Conservation (phyloP, 1,140 invertebrate species). For the Elymnias hypermnestra region DNA sequence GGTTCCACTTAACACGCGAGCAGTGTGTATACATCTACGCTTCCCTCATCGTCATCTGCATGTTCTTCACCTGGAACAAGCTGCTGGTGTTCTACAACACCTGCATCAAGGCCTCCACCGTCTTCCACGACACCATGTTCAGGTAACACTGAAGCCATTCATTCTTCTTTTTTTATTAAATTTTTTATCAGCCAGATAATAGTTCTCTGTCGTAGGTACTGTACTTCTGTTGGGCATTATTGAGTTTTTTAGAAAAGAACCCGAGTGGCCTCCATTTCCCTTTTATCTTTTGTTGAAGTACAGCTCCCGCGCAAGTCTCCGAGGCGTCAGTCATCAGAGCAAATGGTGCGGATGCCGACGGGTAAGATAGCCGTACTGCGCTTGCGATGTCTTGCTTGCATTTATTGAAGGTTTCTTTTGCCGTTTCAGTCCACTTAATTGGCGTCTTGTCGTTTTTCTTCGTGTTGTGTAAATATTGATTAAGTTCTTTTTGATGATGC, state of each 20-base stretch:
- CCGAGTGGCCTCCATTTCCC: slow-evolving; percentile 8
- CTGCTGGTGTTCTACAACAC: slow-evolving; percentile 81
- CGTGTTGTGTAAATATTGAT: not conserved
- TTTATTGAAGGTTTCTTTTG: not conserved
- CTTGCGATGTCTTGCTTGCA: not conserved
- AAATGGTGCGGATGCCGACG: not conserved
- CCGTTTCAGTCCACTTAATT: not conserved
- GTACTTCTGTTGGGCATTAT: too few relatives aligned
- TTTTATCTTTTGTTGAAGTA: not conserved
- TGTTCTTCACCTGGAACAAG: slow-evolving; percentile 70
- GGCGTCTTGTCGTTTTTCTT: not conserved
- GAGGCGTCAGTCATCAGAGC: slow-evolving; percentile 3
- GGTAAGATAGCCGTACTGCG: not conserved
- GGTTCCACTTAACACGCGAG: slow-evolving; percentile 53
- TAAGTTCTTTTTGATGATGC: too few relatives aligned
- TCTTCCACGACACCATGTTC: slow-evolving; percentile 89
- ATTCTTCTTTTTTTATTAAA: too few relatives aligned
- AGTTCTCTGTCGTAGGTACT: too few relatives aligned
- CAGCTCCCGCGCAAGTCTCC: not conserved
- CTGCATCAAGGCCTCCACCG: slow-evolving; percentile 84
- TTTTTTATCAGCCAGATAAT: too few relatives aligned
- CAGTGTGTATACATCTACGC: slow-evolving; percentile 79
- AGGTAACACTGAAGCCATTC: too few relatives aligned
- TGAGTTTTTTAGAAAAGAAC: slow-evolving; percentile 14
- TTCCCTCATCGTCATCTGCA: slow-evolving; percentile 66